Evolutionary conservation across 2,888 invertebrate genomes (phyloP).

Genomic region (Archips xylosteana): DNA sequence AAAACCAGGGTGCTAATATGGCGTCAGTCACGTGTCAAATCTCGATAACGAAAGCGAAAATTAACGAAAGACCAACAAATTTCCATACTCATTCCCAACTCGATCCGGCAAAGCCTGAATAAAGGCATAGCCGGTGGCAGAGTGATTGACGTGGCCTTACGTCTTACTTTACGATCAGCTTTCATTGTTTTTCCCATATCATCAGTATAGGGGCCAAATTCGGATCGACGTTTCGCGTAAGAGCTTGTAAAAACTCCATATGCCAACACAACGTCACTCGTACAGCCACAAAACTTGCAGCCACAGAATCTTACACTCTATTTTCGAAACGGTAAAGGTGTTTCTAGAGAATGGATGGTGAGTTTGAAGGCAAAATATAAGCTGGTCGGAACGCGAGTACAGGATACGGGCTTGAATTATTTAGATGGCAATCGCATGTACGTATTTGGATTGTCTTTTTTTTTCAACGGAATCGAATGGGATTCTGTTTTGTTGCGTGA

Average conservation of each 20-base stretch:
- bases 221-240: constrained; percentile 82
- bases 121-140: constrained; percentile 21
- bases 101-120: constrained; percentile 36
- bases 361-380: constrained; percentile 65
- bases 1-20: constrained; percentile 31
- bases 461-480: constrained; percentile 76
- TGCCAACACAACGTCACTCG: constrained; percentile 51
- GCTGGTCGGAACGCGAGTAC: constrained; percentile 46
- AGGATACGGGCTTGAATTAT: constrained; percentile 79
- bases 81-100: constrained; percentile 38
- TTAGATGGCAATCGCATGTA: constrained; percentile 82
- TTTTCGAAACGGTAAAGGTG: constrained; percentile 38
- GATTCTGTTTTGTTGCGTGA: constrained; percentile 38
- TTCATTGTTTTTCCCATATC: constrained; percentile 77
- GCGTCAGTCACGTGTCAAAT: constrained; percentile 38
- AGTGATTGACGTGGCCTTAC: constrained; percentile 40
- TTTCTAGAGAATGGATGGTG: constrained; percentile 44
- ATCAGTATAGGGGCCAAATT: constrained; percentile 68
- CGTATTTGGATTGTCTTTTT: constrained; percentile 76
- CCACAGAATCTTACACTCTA: constrained; percentile 51
- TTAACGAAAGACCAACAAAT: constrained; percentile 39
- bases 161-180: constrained; percentile 43
- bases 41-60: constrained; percentile 36
- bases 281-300: constrained; percentile 27
- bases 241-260: constrained; percentile 82